Conservation (phyloP, 1,140 invertebrate species). For the Mizuhopecten yessoensis region DNA sequence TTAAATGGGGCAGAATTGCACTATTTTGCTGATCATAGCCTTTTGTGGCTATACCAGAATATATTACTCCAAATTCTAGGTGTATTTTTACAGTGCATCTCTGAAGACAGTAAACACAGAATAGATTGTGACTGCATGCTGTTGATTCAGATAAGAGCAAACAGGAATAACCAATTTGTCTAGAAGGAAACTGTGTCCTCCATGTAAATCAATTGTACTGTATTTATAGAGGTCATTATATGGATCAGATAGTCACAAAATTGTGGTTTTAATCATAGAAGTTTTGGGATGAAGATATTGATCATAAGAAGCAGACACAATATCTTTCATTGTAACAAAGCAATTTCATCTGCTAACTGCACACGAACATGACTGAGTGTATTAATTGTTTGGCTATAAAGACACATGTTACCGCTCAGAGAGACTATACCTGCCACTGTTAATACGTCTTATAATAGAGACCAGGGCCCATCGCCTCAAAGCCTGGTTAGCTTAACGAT, state of each 20-base stretch:
- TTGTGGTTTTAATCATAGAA: too few relatives aligned
- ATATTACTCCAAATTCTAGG: too few relatives aligned
- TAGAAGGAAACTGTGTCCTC: neutral
- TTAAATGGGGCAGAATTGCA: too few relatives aligned
- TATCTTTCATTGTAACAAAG: neutral
- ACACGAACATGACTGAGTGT: too few relatives aligned
- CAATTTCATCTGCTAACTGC: neutral
- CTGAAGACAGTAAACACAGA: too few relatives aligned
- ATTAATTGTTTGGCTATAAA: neutral
- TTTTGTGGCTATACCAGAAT: too few relatives aligned
- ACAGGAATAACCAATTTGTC: neutral
- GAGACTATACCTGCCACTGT: neutral
- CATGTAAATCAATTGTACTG: neutral
- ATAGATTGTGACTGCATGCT: too few relatives aligned
- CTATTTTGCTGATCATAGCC: too few relatives aligned
- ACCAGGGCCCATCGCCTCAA: too few relatives aligned
- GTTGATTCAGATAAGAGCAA: too few relatives aligned
- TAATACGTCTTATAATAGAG: neutral
- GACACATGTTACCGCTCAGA: neutral
- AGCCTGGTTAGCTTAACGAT: too few relatives aligned
- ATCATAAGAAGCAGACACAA: neutral
- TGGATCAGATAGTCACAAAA: neutral
- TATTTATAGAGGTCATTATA: neutral
- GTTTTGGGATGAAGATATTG: neutral
- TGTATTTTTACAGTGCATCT: too few relatives aligned